Base-by-base conservation (phyloP, 2,113 vertebrate genomes). In the Chelonoidis abingdonii region DNA sequence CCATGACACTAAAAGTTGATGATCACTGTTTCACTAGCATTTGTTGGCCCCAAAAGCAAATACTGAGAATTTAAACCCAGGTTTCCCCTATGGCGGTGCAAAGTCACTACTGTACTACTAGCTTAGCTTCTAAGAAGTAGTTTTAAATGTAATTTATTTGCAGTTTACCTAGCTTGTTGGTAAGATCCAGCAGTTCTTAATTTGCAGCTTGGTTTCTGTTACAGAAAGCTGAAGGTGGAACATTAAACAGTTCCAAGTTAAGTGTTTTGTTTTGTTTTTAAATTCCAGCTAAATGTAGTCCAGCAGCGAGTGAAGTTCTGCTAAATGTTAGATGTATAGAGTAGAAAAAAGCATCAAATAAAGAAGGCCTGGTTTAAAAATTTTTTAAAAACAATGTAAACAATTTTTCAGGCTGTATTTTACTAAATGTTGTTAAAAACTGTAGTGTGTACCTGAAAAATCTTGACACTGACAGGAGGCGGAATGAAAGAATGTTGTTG, bases 251-350 rank as follows among this genome's bases (percentile, higher is more conserved):
- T 93, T 95, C 89, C 80, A 86, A 78, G 38, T 75, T 38, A 78
- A 75, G 76, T 52, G 14, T 31, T 62, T 69, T 10, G 9, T 3
- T 49, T 54, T 89, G 90, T 0, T 0, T 88, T 85, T 89, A 65
- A 75, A 50, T 91, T 25, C 6, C 38, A 82, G 84, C 75, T 89
- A 54, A 35, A 50, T 85, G 84, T 24, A 76, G 21, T 12, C 38
- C 82, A 96, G 91, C 81, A 95, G 92, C 75, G 85, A 85, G 88
- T 92, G 92, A 95, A 92, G 59, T 80, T 88, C 76, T 0, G 14
- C 35, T 69, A 69, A n/a, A 35, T 69, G 35, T 69, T 57, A 57
- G 1, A 54, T 87, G 94, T 86, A 85, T 50, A 83, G 84, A 76
- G 82, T 84, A 54, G 29, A 59, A 84, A 47, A 76, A 16, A 3